Evolutionary conservation across 2,888 invertebrate species (phyloP).

Genomic region (Polyploca ridens): DNA sequence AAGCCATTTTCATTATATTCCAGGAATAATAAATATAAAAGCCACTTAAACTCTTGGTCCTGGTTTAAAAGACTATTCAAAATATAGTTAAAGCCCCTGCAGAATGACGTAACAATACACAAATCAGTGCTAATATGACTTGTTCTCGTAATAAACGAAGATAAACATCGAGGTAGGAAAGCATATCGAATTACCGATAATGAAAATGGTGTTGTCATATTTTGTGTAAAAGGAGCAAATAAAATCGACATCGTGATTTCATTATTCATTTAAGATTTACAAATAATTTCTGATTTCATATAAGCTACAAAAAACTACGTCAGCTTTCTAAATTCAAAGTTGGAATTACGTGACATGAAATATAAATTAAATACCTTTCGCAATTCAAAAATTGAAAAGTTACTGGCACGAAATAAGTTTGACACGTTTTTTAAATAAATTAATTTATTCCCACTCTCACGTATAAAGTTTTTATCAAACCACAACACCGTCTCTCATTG

Average conservation of each 20-base stretch:
- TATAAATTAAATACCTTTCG: neutral
- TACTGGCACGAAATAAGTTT: neutral
- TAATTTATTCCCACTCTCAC: constrained; percentile 27
- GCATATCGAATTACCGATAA: constrained; percentile 49
- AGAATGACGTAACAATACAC: constrained; percentile 44
- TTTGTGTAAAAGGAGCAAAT: constrained; percentile 15
- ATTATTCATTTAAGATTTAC: too few relatives aligned
- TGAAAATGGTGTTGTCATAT: too few relatives aligned
- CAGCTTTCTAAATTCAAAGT: constrained; percentile 14
- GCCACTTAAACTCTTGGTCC: too few relatives aligned
- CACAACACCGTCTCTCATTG: constrained; percentile 34
- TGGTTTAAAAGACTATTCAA: neutral
- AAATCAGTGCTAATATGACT: constrained; percentile 54
- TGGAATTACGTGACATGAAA: neutral
- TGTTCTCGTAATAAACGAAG: constrained; percentile 40
- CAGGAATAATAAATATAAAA: too few relatives aligned
- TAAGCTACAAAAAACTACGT: too few relatives aligned
- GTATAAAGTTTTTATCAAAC: constrained; percentile 53
- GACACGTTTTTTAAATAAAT: constrained; percentile 17
- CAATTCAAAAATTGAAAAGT: neutral
- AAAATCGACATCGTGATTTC: too few relatives aligned
- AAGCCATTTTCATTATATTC: too few relatives aligned
- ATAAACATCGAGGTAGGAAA: constrained; percentile 40
- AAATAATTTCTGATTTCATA: too few relatives aligned
- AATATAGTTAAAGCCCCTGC: neutral